Base-by-base conservation (phyloP, 2,113 vertebrate species). In the Tauraco erythrolophus region DNA sequence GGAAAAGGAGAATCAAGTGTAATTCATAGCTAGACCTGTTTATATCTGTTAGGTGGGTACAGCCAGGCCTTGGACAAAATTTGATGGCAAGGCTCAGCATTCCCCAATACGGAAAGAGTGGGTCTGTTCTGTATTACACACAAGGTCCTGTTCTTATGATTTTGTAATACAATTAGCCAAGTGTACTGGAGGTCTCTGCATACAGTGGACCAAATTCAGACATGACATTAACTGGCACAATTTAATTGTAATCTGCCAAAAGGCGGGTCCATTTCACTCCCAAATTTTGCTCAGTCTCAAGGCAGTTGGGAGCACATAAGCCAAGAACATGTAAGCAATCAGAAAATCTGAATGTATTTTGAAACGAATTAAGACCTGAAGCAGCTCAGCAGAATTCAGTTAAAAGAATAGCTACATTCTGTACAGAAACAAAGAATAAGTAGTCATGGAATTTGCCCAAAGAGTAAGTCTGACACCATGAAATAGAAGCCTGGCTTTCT, bases 221-320 rank as follows among this genome's bases (percentile, higher is more conserved):
- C 27, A 30, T 25, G 33, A 28, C 5, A 60, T 53, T 65, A 88
- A n/a, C 31, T 31, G 35, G 41, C 48, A 57, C 6, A 27, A 53
- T 60, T 80, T 90, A 72, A 41, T 31, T 41, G 28, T 9, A 74
- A 2, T 46, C 37, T 87, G 17, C 24, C 33, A 70, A 74, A 54
- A 66, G 2, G 1, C 48, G 14, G 2, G 15, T 89, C 22, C 18
- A 66, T 22, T 10, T 89, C 45, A 45, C 9, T 61, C 33, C 12
- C 14, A 70, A 11, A 56, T 75, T 89, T 74, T 91, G 19, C 39
- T 64, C n/a, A 43, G 41, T 89, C 45, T 61, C 57, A 66, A 77
- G 22, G n/a, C 33, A 81, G 22, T 2, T 84, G 24, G 68, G 24
- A 24, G 18, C 33, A 61, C 0, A 0, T 78, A 77, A 78, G 2